These are phyloP conservation scores for Eilema sororculum DNA, from an alignment of 2,888 invertebrate genomes.

Conservation along the genomic window DNA sequence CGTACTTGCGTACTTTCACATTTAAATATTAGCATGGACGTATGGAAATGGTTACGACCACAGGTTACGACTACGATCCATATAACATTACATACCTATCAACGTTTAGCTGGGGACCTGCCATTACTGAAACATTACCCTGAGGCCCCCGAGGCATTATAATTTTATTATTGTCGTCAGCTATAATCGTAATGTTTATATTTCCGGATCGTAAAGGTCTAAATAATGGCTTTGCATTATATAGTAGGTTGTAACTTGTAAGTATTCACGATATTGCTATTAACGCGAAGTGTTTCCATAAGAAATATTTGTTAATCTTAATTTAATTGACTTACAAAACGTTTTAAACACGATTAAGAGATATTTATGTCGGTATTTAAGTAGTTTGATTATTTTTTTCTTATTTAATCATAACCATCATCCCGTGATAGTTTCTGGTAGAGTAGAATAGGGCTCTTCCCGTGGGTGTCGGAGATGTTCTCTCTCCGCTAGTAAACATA, in stretches of 20 bases:
- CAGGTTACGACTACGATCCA: too few relatives aligned
- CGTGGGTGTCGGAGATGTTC: too few relatives aligned
- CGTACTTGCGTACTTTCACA: too few relatives aligned
- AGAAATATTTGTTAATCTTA: background rate
- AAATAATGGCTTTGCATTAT: background rate
- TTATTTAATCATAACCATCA: too few relatives aligned
- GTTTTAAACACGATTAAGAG: background rate
- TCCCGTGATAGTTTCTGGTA: too few relatives aligned
- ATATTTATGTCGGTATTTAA: background rate
- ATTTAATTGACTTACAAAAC: background rate
- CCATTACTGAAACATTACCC: slow-evolving; percentile 1
- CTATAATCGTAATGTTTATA: slow-evolving; percentile 6
- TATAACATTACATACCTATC: background rate
- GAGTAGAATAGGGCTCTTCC: too few relatives aligned
- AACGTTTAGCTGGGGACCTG: background rate
- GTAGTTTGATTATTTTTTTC: too few relatives aligned
- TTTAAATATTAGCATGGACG: too few relatives aligned
- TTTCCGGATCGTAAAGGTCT: background rate
- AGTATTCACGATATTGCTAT: background rate
- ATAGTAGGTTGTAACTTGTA: background rate
- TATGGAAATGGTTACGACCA: too few relatives aligned
- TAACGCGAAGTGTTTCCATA: background rate
- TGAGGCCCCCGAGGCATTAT: too few relatives aligned
- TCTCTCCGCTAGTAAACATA: too few relatives aligned
- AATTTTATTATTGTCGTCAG: background rate